Percentiles rank a stretch among this genome's conserved stretches.
These are phyloP conservation scores for Heliconius charithonia DNA, from an alignment of 2,888 invertebrate species.

Conservation along the genomic window DNA sequence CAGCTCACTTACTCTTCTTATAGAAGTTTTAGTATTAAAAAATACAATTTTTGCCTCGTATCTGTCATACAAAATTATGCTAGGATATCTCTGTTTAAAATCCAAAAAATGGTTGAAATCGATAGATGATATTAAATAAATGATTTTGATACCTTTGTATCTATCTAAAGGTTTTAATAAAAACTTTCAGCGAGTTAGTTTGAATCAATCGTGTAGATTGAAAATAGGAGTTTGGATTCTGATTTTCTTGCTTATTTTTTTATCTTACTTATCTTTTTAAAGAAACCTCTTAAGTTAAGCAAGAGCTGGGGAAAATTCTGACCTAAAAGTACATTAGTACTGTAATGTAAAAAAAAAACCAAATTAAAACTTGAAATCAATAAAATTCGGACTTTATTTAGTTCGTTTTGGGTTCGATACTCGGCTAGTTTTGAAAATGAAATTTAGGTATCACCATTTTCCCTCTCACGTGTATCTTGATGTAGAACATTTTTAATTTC, in stretches of 20 bases:
- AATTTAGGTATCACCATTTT: too few species aligned
- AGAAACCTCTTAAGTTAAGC: neutral
- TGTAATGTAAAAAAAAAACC: neutral
- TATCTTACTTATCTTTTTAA: neutral
- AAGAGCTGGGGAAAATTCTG: neutral
- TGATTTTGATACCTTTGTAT: neutral
- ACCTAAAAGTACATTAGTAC: neutral
- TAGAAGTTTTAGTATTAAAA: too few species aligned
- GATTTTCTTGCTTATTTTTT: neutral
- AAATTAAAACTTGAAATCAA: neutral
- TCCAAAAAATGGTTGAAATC: too few species aligned
- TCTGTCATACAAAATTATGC: too few species aligned
- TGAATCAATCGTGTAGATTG: neutral
- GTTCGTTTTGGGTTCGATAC: too few species aligned
- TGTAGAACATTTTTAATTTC: too few species aligned
- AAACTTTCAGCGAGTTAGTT: neutral
- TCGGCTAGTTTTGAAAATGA: too few species aligned
- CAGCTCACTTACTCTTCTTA: too few species aligned
- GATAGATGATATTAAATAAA: too few species aligned
- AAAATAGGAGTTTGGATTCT: neutral
- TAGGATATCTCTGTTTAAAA: too few species aligned
- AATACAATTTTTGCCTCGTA: too few species aligned
- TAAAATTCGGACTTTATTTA: neutral
- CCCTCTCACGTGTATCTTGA: too few species aligned
- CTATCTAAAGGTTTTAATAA: neutral